A percentile compares a stretch with the other conserved stretches of the same genome.
phyloP scores from a whole-genome alignment of 2,888 invertebrate genomes.

The Podotricha telesiphe region DNA sequence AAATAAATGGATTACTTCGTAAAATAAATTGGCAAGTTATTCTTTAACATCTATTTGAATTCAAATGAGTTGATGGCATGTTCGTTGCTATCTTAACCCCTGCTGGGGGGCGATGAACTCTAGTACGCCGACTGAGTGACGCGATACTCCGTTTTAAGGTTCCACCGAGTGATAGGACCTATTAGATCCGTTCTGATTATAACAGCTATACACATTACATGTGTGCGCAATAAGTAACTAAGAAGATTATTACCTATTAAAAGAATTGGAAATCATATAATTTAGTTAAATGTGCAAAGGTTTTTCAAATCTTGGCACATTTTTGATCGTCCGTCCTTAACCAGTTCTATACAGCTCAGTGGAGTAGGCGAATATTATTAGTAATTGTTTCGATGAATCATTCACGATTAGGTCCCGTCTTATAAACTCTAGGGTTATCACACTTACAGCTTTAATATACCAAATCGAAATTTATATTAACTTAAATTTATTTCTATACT shows the following conservation, averaged over 20 bases:
- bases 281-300: neutral
- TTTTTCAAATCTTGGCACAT: neutral
- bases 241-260: too few relatives aligned
- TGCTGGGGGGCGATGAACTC: slow-evolving; percentile 52
- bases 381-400: slow-evolving; percentile 49
- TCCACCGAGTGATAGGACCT: slow-evolving; percentile 8
- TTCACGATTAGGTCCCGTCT: slow-evolving; percentile 41
- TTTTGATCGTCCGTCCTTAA: slow-evolving; percentile 2
- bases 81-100: slow-evolving; percentile 46
- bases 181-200: neutral
- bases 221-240: too few relatives aligned
- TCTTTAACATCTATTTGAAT: slow-evolving; percentile 25
- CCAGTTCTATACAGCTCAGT: slow-evolving; percentile 36
- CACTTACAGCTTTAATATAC: neutral
- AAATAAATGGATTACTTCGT: neutral
- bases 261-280: neutral
- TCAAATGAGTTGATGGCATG: slow-evolving; percentile 38
- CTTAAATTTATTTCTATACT: neutral
- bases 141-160: slow-evolving; percentile 26
- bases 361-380: slow-evolving; percentile 45
- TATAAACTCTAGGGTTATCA: slow-evolving; percentile 16
- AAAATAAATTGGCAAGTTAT: slow-evolving; percentile 2
- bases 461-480: too few relatives aligned
- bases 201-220: neutral
- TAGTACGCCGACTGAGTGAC: slow-evolving; percentile 27